Base-by-base conservation (phyloP, 2,797 vertebrate genomes). In the Eurystomus glaucurus region DNA sequence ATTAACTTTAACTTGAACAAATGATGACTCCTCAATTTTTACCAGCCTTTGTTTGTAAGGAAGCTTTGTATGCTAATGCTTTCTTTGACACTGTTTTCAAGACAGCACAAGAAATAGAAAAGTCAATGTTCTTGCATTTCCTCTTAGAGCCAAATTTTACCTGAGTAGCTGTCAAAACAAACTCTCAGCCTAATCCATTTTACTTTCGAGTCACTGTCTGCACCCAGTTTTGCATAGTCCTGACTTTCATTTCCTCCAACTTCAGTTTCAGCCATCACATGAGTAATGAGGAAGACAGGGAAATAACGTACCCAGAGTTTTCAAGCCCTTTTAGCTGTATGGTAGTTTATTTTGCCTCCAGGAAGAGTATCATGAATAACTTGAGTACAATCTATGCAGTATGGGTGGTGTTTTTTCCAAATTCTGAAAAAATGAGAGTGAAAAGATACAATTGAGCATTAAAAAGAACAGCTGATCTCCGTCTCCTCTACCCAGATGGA, bases 151-250 rank as follows among this genome's bases (percentile, higher is more conserved):
- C 37, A 92, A 93, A 58, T 82, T 94, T 83, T 92, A 43, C 74
- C 54, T 78, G 68, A 83, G 82, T 89, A 94, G n/a, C 43, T 82
- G 68, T 93, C 84, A 90, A 88, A 96, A 93, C 57, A 91, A 85
- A 61, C 75, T 37, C 65, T 85, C 60, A 92, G 39, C 31, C 64
- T 66, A 89, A 87, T 70, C 54, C 17, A 54, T 77, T 95, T 86
- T 85, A 35, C 17, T 82, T 94, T 45, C 77, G 74, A 94, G 79
- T 89, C 65, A 90, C 25, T 69, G 48, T 91, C 45, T 79, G 35
- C 62, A 37, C 37, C 85, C 66, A 75, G 37, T 31, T 92, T 70
- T 90, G 64, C 26, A 35, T 50, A 72, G 72, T 78, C 62, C 62
- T 83, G 55, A 85, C n/a, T 96, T 94, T 81, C 77, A 61, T 84